A percentile compares a stretch with the other conserved stretches of the same genome.
Conservation (phyloP, 2,888 invertebrate species). For the Apamea anceps region DNA sequence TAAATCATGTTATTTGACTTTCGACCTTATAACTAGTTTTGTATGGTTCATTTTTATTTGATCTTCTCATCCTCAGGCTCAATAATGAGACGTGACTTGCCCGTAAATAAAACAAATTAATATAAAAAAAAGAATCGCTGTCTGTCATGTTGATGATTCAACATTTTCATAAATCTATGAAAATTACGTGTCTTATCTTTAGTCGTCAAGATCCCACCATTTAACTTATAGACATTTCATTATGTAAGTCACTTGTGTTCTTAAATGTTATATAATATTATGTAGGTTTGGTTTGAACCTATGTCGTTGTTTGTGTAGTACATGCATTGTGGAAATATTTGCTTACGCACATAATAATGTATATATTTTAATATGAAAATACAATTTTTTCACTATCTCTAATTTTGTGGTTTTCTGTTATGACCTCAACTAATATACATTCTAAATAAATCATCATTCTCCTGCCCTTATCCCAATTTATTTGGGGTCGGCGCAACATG, state of each 20-base stretch:
- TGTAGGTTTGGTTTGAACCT: slow-evolving; percentile 3
- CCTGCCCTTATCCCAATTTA: too few species aligned
- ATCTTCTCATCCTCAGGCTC: not conserved
- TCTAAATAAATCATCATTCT: not conserved
- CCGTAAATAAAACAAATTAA: slow-evolving; percentile 12
- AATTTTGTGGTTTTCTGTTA: slow-evolving; percentile 5
- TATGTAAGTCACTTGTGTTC: slow-evolving; percentile 25
- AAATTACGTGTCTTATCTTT: slow-evolving; percentile 40
- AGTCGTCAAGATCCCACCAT: slow-evolving; percentile 64
- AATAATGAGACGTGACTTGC: slow-evolving; percentile 30
- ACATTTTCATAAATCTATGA: slow-evolving; percentile 30
- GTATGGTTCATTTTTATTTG: slow-evolving; percentile 12
- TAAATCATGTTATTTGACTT: slow-evolving; percentile 21
- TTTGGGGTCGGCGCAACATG: too few species aligned
- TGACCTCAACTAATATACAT: not conserved
- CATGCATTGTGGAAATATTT: slow-evolving; percentile 4
- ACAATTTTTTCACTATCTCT: slow-evolving; percentile 20
- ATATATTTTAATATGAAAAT: slow-evolving; percentile 32
- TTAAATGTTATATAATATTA: slow-evolving; percentile 20
- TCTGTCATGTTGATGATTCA: slow-evolving; percentile 29
- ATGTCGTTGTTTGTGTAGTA: slow-evolving; percentile 34
- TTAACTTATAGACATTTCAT: slow-evolving; percentile 40
- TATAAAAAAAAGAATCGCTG: slow-evolving; percentile 3
- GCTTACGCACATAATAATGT: slow-evolving; percentile 22
- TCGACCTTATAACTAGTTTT: not conserved